Evolutionary conservation across 2,113 vertebrate species (phyloP).

Genomic region (Enhydra lutris): DNA sequence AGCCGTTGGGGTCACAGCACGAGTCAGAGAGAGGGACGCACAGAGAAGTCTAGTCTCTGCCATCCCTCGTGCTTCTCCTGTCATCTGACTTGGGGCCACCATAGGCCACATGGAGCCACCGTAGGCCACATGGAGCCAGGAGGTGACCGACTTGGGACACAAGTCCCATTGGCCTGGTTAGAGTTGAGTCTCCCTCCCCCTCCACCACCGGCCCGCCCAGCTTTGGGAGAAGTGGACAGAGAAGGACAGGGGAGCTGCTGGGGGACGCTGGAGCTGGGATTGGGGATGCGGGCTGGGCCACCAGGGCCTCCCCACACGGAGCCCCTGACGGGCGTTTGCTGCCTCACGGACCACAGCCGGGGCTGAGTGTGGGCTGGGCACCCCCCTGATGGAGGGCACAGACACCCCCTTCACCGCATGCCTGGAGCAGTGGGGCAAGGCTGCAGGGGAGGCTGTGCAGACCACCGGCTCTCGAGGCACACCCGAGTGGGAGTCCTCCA

Average conservation of each 20-base stretch:
- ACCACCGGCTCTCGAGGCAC: neutral
- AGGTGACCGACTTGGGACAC: neutral
- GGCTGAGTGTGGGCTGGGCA: neutral
- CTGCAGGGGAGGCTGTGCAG: neutral
- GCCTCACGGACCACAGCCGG: neutral
- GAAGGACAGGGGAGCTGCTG: neutral
- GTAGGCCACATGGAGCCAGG: neutral
- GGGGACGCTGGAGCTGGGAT: neutral
- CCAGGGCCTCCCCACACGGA: neutral
- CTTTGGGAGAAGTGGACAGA: neutral
- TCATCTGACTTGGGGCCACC: neutral
- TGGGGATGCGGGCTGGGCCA: neutral
- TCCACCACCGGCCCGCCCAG: no score
- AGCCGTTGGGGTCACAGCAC: neutral
- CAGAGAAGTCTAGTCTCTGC: no score
- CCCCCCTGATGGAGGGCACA: neutral
- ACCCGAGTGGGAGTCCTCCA: neutral
- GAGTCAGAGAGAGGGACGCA: neutral
- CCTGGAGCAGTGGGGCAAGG: neutral
- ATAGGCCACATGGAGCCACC: neutral
- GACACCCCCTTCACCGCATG: neutral
- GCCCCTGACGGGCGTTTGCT: neutral
- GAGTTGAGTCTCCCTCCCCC: neutral
- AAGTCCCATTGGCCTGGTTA: neutral
- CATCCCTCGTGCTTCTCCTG: neutral